phyloP scores from a whole-genome alignment of 2,113 vertebrate genomes.

The Hystrix brachyura region DNA sequence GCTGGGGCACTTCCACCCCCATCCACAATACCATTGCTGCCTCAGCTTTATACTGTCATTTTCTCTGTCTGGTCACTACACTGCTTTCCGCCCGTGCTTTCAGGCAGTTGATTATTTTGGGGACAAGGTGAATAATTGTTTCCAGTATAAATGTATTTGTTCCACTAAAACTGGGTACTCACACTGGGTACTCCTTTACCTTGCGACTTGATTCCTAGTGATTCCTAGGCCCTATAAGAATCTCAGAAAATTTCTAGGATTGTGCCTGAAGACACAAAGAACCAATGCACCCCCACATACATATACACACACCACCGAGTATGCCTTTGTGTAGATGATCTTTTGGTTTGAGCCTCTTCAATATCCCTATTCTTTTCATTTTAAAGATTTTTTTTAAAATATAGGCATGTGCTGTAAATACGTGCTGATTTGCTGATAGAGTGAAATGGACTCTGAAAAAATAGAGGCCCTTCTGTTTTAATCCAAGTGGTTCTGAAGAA shows the following conservation, averaged over 20 bases:
- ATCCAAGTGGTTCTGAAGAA: neutral
- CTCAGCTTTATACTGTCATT: neutral
- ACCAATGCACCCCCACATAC: no score
- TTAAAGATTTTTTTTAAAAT: neutral
- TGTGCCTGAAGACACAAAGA: neutral
- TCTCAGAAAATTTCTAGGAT: neutral
- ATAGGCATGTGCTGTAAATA: neutral
- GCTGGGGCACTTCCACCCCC: neutral
- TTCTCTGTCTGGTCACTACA: neutral
- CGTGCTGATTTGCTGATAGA: neutral
- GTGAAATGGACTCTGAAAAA: conserved; percentile 2
- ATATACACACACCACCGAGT: no score
- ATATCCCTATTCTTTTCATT: neutral
- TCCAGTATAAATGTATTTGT: neutral
- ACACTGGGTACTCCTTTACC: neutral
- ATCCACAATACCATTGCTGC: neutral
- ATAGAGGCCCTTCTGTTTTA: neutral
- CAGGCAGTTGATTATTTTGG: neutral
- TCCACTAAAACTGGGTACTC: neutral
- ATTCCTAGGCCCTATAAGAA: neutral
- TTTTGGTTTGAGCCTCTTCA: neutral
- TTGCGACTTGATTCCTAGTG: neutral
- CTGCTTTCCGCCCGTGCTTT: neutral
- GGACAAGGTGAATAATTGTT: neutral
- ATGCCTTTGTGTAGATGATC: neutral